Evolutionary conservation across 2,113 vertebrate species (phyloP).

Genomic region (Willisornis vidua): DNA sequence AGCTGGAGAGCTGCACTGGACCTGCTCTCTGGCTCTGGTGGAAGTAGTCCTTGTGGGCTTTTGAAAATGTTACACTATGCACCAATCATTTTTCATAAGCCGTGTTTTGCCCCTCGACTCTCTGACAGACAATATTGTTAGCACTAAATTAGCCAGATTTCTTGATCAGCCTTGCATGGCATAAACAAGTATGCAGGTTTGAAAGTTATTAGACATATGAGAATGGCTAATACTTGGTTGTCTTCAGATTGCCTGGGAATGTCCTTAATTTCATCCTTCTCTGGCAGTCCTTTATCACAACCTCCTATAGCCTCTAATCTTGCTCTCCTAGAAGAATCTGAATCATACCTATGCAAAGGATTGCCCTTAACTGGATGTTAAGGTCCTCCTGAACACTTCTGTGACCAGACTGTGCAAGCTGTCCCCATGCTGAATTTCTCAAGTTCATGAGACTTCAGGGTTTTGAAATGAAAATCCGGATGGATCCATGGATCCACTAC

Average conservation of each 20-base stretch:
- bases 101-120: neutral
- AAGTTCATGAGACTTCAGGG: neutral
- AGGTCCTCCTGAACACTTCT: neutral
- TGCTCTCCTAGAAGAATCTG: neutral
- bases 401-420: neutral
- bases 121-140: neutral
- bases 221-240: neutral
- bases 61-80: neutral
- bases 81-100: neutral
- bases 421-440: neutral
- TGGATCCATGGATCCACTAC: neutral
- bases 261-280: neutral
- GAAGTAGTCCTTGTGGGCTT: neutral
- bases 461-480: neutral
- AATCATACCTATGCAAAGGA: neutral
- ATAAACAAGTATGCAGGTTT: neutral
- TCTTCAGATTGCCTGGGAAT: neutral
- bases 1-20: neutral
- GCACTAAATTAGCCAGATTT: neutral
- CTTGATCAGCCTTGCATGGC: neutral
- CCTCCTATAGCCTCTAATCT: neutral
- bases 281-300: neutral
- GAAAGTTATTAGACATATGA: neutral
- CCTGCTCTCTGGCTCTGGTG: neutral
- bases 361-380: neutral